Evolutionary conservation across 2,888 invertebrate species (phyloP).

Genomic region (Agrotis segetum): DNA sequence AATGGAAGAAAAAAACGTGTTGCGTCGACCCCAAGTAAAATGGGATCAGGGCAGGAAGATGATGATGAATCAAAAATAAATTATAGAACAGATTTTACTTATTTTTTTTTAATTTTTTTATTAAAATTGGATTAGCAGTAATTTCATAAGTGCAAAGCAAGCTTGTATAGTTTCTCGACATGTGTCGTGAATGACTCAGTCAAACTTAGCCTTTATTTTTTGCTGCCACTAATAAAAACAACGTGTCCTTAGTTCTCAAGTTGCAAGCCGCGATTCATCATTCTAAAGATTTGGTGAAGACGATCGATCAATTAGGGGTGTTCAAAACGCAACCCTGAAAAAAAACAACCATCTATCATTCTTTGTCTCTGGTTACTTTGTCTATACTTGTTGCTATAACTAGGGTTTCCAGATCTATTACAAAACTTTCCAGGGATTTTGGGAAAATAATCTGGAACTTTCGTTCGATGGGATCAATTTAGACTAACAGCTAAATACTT

Average conservation of each 20-base stretch:
- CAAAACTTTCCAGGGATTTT: too few species aligned
- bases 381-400: slow-evolving; percentile 44
- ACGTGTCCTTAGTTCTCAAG: slow-evolving; percentile 31
- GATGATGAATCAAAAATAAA: too few species aligned
- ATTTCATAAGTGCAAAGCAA: background rate
- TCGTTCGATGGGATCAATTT: too few species aligned
- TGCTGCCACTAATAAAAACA: slow-evolving; percentile 28
- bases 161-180: too few species aligned
- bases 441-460: too few species aligned
- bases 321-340: slow-evolving; percentile 46
- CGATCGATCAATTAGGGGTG: slow-evolving; percentile 59
- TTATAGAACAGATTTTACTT: too few species aligned
- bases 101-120: too few species aligned
- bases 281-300: slow-evolving; percentile 53
- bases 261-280: slow-evolving; percentile 50
- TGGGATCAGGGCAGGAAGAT: too few species aligned
- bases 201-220: background rate
- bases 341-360: slow-evolving; percentile 56
- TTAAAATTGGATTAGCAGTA: background rate
- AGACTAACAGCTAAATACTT: too few species aligned
- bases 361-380: slow-evolving; percentile 47
- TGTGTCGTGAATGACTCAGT: background rate
- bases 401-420: too few species aligned
- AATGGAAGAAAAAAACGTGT: too few species aligned
- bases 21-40: too few species aligned